A percentile compares a stretch with the other conserved stretches of the same genome.
These are phyloP conservation scores for Cactoblastis cactorum DNA, from an alignment of 2,888 invertebrate genomes.

Conservation along the genomic window DNA sequence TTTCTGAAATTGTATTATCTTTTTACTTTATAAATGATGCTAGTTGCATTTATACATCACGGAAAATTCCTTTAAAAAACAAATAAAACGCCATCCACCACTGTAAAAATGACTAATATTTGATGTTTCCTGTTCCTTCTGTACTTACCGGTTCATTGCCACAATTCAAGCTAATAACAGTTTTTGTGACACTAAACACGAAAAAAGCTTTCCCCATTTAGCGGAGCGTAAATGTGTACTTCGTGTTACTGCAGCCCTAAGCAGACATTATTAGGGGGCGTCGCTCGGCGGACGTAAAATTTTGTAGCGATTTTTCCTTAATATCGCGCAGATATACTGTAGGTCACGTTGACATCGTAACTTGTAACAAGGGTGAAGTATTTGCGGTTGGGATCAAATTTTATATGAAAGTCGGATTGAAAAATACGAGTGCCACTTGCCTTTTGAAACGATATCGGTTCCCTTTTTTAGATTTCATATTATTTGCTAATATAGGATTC, in stretches of 20 bases:
- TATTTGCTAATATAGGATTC: neutral
- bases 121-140: neutral
- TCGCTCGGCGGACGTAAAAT: conserved; percentile 67
- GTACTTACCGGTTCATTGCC: conserved; percentile 41
- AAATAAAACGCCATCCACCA: neutral
- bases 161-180: conserved; percentile 77
- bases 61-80: neutral
- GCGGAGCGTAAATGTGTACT: conserved; percentile 79
- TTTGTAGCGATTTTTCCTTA: conserved; percentile 73
- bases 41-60: no score
- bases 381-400: conserved; percentile 33
- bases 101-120: neutral
- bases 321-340: conserved; percentile 56
- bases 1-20: no score
- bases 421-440: conserved; percentile 9
- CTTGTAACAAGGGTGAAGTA: conserved; percentile 43
- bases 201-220: conserved; percentile 78
- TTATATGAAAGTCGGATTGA: conserved; percentile 14
- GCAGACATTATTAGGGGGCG: conserved; percentile 77
- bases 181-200: conserved; percentile 79
- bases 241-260: conserved; percentile 75
- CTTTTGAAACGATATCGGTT: conserved; percentile 1
- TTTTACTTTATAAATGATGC: no score
- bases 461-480: neutral
- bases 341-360: conserved; percentile 65